Conservation (phyloP, 2,113 vertebrate species). For the Sprattus sprattus region DNA sequence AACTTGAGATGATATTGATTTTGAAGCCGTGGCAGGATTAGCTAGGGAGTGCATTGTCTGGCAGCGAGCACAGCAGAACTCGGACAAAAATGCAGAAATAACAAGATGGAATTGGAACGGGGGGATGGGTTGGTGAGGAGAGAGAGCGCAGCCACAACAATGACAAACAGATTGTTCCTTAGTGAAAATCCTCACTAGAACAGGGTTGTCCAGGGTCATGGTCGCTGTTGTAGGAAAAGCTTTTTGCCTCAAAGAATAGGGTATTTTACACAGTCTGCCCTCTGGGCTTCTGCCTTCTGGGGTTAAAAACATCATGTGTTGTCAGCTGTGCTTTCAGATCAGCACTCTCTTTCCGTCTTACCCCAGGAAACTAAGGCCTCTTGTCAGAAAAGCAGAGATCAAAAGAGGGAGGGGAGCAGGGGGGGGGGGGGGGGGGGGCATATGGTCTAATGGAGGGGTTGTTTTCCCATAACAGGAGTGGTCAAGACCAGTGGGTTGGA, state of each 20-base stretch:
- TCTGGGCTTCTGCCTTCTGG: not conserved
- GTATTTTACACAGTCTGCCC: not conserved
- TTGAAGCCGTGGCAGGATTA: slow-evolving; percentile 20
- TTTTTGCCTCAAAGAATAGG: not conserved
- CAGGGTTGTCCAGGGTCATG: not conserved
- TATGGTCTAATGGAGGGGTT: slow-evolving; percentile 18
- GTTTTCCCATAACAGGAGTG: slow-evolving; percentile 13
- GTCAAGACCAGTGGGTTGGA: not conserved
- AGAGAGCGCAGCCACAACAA: not conserved
- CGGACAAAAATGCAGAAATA: not conserved
- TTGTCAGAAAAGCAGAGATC: slow-evolving; percentile 11
- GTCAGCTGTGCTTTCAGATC: slow-evolving; percentile 29
- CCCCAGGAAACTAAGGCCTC: slow-evolving; percentile 38
- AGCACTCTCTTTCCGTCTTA: slow-evolving; percentile 28
- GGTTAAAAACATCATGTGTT: slow-evolving; percentile 50
- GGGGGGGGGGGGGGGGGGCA: slow-evolving; percentile 37
- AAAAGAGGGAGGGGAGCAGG: not conserved
- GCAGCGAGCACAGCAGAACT: slow-evolving; percentile 27
- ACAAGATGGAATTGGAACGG: not conserved
- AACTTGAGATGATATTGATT: slow-evolving; percentile 55
- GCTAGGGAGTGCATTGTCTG: slow-evolving; percentile 10
- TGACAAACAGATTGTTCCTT: not conserved
- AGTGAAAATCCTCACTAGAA: not conserved
- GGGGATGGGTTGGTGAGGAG: not conserved
- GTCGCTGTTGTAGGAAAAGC: not conserved